Conservation (phyloP, 2,888 invertebrate species). For the Diogma glabrata region DNA sequence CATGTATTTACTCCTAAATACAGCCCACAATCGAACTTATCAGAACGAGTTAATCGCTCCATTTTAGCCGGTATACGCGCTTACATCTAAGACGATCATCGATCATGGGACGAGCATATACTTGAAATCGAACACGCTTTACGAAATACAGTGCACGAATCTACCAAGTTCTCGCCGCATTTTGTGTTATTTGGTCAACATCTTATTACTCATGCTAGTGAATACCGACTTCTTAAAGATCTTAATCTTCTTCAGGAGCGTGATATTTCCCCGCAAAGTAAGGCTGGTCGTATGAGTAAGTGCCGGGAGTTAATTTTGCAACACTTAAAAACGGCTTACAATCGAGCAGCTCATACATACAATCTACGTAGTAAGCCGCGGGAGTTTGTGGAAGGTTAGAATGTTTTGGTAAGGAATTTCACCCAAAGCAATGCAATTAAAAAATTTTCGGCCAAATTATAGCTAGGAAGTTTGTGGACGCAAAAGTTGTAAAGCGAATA, state of each 20-base stretch:
- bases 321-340: not conserved
- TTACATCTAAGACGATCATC: not conserved
- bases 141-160: not conserved
- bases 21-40: too few species aligned
- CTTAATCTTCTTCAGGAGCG: not conserved
- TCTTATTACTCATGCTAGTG: not conserved
- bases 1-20: not conserved
- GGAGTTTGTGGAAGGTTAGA: not conserved
- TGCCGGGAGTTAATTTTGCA: not conserved
- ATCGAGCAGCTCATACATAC: too few species aligned
- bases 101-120: not conserved
- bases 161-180: too few species aligned
- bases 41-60: too few species aligned
- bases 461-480: not conserved
- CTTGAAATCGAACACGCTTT: not conserved
- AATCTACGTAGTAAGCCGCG: not conserved
- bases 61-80: not conserved
- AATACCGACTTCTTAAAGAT: not conserved
- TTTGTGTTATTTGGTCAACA: not conserved
- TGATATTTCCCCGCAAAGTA: not conserved
- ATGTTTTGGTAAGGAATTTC: not conserved
- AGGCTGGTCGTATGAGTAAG: not conserved
- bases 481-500: not conserved
- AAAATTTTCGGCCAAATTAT: not conserved
- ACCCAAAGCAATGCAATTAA: not conserved